Evolutionary conservation across 1,140 invertebrate species (phyloP), one percentile per base, ranked within the genome.

Genomic region (Philotrypesis tridentata): DNA sequence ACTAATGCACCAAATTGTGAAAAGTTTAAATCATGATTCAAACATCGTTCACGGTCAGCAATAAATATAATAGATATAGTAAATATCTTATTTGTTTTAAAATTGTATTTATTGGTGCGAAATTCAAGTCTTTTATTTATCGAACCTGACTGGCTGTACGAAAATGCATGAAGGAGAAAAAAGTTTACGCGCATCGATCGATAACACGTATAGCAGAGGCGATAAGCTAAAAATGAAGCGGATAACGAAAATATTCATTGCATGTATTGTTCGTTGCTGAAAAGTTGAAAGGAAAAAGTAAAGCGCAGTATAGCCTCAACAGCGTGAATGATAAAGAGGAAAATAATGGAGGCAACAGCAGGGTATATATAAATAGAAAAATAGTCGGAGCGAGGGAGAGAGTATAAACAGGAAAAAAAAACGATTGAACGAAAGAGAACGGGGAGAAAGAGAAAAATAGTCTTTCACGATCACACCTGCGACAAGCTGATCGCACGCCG

Each of bases 401-500:
- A 68, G 67, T n/a, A n/a, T n/a, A n/a, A n/a, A n/a, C n/a, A n/a
- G 40, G 14, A 55, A 27, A n/a, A 29, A 48, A 67, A 67, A 67
- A 29, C 12, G 29, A 23, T 8, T 25, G 61, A 70, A 37, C 33
- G 14, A n/a, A n/a, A n/a, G n/a, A 70, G 33, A 70, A 37, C 23
- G 68, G 68, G 21, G n/a, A 33, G 68, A 33, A 14, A 17, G 33
- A 31, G 61, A 48, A 25, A 43, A 67, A 48, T 25, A 33, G 27
- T 65, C 31, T 67, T 77, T 77, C 33, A 48, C 75, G 75, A 78
- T 78, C 75, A 55, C 75, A 68, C 63, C 75, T 67, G 63, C 37
- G 75, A 78, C 60, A 76, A 63, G 74, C 23, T 33, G 63, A 65
- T 78, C 61, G n/a, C n/a, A 25, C 60, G 9, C 17, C 21, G 7